Conservation (phyloP, 1,140 invertebrate species). For the Diorhabda elongata region DNA sequence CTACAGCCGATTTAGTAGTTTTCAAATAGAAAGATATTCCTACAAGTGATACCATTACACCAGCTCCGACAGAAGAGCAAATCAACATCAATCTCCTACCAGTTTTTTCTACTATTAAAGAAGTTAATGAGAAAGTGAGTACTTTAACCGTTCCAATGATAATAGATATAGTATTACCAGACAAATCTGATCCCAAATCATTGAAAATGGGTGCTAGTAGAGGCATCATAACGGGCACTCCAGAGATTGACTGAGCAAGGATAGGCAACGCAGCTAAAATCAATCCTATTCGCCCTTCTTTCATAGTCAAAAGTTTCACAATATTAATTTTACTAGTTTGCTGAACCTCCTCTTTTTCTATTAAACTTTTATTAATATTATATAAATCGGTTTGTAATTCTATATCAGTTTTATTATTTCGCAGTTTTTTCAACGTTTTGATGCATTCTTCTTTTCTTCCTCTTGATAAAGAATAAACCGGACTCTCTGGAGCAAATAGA, state of each 20-base stretch:
- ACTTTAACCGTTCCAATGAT: background rate
- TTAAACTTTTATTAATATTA: constrained; percentile 38
- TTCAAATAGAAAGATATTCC: background rate
- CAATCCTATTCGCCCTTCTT: too few relatives aligned
- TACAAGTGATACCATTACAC: background rate
- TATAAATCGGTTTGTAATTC: constrained; percentile 61
- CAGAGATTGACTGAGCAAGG: background rate
- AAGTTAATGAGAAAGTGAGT: background rate
- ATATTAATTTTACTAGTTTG: too few relatives aligned
- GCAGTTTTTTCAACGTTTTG: constrained; percentile 60
- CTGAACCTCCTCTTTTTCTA: too few relatives aligned
- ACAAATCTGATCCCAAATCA: background rate
- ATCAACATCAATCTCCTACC: background rate
- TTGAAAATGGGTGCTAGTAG: background rate
- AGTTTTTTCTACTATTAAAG: background rate
- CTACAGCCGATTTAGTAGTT: background rate
- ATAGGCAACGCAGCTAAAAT: too few relatives aligned
- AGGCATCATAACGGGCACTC: background rate
- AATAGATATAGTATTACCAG: background rate
- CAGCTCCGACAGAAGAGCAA: background rate
- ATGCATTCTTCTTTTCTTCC: constrained; percentile 58
- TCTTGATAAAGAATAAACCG: constrained; percentile 62
- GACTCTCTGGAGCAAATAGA: constrained; percentile 75
- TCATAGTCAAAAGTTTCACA: too few relatives aligned
- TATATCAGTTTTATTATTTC: constrained; percentile 52